Percentiles rank a stretch among this genome's conserved stretches.
phyloP scores from a whole-genome alignment of 2,113 vertebrate genomes.

The Barbus barbus region DNA sequence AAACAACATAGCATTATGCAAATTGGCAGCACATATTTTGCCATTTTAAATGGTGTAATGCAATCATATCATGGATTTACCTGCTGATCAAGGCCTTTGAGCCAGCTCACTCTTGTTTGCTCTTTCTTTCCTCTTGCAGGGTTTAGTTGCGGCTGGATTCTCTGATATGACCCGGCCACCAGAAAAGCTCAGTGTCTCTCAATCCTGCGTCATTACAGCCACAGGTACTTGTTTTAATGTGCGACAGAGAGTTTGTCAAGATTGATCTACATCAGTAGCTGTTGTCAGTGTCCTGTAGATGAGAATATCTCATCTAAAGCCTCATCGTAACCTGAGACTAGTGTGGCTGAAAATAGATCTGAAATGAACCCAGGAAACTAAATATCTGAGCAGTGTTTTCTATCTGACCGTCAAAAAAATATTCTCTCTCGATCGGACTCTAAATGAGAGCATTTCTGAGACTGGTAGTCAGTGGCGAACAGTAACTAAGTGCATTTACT shows the following conservation, averaged over 20 bases:
- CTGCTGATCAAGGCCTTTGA: not conserved
- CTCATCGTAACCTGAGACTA: constrained; percentile 6
- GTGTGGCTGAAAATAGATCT: constrained; percentile 9
- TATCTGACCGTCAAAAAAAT: not conserved
- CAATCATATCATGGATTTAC: not conserved
- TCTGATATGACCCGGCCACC: constrained; percentile 87
- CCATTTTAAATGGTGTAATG: constrained; percentile 4
- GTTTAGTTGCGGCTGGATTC: constrained; percentile 83
- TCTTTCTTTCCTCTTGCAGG: constrained; percentile 68
- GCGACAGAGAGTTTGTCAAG: constrained; percentile 9
- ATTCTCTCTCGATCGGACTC: not conserved
- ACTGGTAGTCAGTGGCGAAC: not conserved
- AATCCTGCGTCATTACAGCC: constrained; percentile 83
- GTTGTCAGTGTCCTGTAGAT: constrained; percentile 1
- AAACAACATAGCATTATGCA: not conserved
- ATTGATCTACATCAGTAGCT: not conserved
- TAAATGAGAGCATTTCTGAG: not conserved
- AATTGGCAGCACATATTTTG: not conserved
- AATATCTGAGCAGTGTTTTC: not conserved
- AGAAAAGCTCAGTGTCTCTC: constrained; percentile 85
- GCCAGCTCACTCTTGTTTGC: not conserved
- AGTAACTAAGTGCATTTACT: no score
- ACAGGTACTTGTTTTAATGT: constrained; percentile 86
- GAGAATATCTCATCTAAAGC: not conserved
- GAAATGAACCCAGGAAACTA: not conserved